Evolutionary conservation across 2,113 vertebrate species (phyloP).

Genomic region (Pygoscelis antarcticus): DNA sequence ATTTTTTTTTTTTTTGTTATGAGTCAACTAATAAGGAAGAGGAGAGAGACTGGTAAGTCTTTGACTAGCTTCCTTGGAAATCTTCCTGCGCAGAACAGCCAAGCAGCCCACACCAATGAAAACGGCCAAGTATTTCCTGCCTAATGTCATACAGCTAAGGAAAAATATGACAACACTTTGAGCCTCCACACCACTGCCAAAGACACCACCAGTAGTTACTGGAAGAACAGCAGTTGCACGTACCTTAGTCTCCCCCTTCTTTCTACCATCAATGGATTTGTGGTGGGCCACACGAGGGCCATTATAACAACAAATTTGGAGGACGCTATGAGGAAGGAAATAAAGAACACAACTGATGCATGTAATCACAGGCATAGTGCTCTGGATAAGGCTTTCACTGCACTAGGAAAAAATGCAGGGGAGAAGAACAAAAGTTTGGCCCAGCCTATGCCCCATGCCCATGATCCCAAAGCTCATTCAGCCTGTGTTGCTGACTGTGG

Average conservation of each 20-base stretch:
- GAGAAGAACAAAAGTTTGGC: background rate
- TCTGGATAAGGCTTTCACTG: background rate
- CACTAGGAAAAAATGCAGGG: background rate
- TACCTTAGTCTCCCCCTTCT: background rate
- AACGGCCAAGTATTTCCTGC: background rate
- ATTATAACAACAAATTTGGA: background rate
- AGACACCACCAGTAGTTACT: background rate
- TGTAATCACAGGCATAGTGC: background rate
- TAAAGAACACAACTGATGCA: background rate
- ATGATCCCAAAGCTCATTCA: background rate
- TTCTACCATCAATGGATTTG: fast-evolving
- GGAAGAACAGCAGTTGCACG: background rate
- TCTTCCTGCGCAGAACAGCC: background rate
- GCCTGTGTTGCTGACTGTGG: background rate
- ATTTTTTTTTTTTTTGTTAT: background rate
- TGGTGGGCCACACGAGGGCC: background rate
- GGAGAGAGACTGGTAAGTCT: background rate
- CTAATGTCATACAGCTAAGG: background rate
- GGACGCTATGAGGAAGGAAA: background rate
- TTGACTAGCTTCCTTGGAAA: background rate
- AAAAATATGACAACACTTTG: background rate
- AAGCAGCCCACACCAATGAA: background rate
- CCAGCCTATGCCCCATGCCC: background rate
- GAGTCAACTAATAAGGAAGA: background rate
- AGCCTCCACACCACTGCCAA: background rate